Evolutionary conservation across 2,113 vertebrate genomes (phyloP), one percentile per base, ranked within the genome.

Genomic region (Trogon melanurus): DNA sequence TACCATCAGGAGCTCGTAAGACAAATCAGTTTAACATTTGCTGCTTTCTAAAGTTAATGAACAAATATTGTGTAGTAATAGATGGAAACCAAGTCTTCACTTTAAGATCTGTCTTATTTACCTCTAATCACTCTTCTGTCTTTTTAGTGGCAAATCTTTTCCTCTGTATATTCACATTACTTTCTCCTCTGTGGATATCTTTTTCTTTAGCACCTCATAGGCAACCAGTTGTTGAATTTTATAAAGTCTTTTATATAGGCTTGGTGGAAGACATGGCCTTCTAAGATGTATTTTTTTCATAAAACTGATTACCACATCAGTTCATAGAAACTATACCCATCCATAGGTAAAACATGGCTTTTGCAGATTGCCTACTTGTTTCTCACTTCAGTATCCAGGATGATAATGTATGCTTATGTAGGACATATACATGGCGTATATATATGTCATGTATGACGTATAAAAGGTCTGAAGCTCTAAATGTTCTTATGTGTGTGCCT

Each of bases 91-190:
- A 88, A 62, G 57, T 62, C 66, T 89, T 56, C 17, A 9, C 14
- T 70, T 56, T 60, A 58, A 73, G 58, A 60, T 62, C n/a, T 6
- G 5, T 62, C 15, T 87, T 79, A 36, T 11, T 30, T 85, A 36
- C 8, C 14, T 89, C 29, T 79, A 79, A 32, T 32, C 10, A 16
- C 4, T 85, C 13, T 66, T 15, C 45, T 84, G 18, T 41, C 8
- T 27, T 90, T 89, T 85, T 67, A 89, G 51, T 85, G 53, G 61
- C 50, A 87, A 80, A 79, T 66, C 17, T 62, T 89, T 92, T 16
- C 29, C 14, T 67, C 50, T 73, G 7, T 17, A 9, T 83, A 36
- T 48, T 75, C 65, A 34, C 26, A 5, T 71, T 57, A 73, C 29
- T 60, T 89, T 79, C 16, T 69, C 4, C 32, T 81, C 38, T 56